Evolutionary conservation across 2,888 invertebrate species (phyloP), one percentile per base, ranked within the genome.

Genomic region (Tortrix viridana): DNA sequence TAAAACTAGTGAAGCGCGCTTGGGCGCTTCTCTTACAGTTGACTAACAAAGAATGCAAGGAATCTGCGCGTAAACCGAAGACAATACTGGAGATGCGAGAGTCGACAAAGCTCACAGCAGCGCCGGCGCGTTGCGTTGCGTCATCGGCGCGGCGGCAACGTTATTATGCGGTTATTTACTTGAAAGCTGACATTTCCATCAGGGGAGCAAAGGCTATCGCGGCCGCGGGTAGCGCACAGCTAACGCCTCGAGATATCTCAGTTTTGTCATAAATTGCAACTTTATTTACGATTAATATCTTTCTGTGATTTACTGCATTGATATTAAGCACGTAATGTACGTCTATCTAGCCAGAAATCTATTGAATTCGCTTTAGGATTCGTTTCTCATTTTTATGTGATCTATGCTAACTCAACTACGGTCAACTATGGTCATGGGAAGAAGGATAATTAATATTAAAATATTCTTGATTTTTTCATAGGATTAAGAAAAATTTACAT

Each of bases 231-330:
- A 65, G 44, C 66, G 67, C 67, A 66, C 65, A 66, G 70, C 72
- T 75, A 74, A 75, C 75, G 74, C 76, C 70, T 71, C 69, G 61
- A 77, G 76, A 84, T 85, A 83, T 82, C 81, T 81, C 75, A 77
- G 77, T 85, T 84, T 83, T 82, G 85, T 85, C 84, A 87, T 89
- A 88, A 85, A 88, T 86, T 76, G 80, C 79, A 71, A 78, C 74
- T 79, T 82, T 88, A 87, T 88, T 88, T 85, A 88, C 81, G 84
- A 84, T 83, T 85, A 82, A 85, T 88, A 86, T 86, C 84, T 80
- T 72, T 68, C 65, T 61, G 76, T 84, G 88, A 89, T 89, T 88
- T 86, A 88, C 79, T 73, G 71, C 73, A 80, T 81, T 74, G 79
- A 82, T 85, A 85, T 86, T 84, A 84, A 79, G 74, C 76, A 75